phyloP scores from a whole-genome alignment of 2,888 invertebrate genomes.

The Phlogophora meticulosa region DNA sequence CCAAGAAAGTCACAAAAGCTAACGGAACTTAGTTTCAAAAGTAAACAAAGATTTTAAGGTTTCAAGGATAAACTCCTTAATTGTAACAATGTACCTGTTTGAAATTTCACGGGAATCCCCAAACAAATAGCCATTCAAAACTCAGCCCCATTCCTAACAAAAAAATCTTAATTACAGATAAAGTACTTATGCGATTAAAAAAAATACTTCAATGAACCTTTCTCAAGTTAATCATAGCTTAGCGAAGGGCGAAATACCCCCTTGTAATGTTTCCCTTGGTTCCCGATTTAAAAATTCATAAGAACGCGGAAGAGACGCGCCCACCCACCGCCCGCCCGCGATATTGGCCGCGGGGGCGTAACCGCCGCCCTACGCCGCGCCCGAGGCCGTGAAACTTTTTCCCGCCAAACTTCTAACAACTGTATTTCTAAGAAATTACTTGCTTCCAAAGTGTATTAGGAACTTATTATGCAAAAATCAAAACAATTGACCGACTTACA shows the following conservation, averaged over 20 bases:
- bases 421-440: conserved; percentile 4
- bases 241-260: conserved; percentile 41
- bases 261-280: conserved; percentile 56
- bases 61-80: background rate
- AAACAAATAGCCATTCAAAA: background rate
- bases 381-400: conserved; percentile 77
- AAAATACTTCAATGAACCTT: conserved; percentile 15
- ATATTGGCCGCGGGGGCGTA: conserved; percentile 86
- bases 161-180: background rate
- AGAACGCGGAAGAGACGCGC: conserved; percentile 82
- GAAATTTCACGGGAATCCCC: background rate
- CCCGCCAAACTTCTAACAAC: conserved; percentile 73
- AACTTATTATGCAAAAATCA: background rate
- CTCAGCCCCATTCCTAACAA: background rate
- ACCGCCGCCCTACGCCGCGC: conserved; percentile 88
- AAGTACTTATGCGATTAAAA: conserved; percentile 4
- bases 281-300: conserved; percentile 74
- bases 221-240: conserved; percentile 38
- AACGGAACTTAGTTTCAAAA: conserved; percentile 20
- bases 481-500: background rate
- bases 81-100: background rate
- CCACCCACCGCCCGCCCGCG: conserved; percentile 90
- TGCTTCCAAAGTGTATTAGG: background rate
- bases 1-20: background rate
- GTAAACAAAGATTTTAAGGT: background rate